phyloP scores from a whole-genome alignment of 2,113 vertebrate species.

The Mohoua ochrocephala region DNA sequence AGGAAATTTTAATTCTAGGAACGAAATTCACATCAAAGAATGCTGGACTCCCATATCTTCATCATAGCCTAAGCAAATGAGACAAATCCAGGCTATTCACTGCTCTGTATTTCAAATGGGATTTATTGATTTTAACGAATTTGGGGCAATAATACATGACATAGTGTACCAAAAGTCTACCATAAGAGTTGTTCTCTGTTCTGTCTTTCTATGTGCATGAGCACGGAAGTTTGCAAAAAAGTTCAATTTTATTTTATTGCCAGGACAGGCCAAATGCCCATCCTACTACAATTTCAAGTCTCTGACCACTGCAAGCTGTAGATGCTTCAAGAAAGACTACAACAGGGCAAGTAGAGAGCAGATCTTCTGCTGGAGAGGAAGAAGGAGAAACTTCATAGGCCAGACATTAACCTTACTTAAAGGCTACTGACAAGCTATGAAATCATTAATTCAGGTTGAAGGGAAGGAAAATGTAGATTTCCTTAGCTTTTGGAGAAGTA shows the following conservation, averaged over 20 bases:
- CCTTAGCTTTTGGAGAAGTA: not conserved
- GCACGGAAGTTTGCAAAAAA: not conserved
- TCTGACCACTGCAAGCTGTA: not conserved
- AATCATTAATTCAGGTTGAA: not conserved
- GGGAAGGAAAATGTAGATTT: not conserved
- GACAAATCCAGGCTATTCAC: not conserved
- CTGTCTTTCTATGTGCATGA: not conserved
- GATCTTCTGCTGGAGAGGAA: not conserved
- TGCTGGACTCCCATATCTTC: not conserved
- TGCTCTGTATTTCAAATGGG: not conserved
- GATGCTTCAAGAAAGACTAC: not conserved
- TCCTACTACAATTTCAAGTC: not conserved
- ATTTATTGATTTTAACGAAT: not conserved
- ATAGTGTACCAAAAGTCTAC: not conserved
- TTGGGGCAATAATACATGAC: not conserved
- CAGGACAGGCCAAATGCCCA: not conserved
- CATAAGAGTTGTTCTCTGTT: not conserved
- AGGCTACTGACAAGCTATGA: not conserved
- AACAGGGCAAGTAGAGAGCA: not conserved
- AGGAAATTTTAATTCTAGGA: not conserved
- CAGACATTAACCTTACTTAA: not conserved
- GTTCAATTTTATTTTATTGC: not conserved
- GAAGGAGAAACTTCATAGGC: not conserved
- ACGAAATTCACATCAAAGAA: not conserved
- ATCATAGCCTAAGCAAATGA: not conserved